These are phyloP conservation scores for Euphysa ruthae DNA, from an alignment of 30 jellyfish, hydroid and myxozoan species.

Conservation along the genomic window DNA sequence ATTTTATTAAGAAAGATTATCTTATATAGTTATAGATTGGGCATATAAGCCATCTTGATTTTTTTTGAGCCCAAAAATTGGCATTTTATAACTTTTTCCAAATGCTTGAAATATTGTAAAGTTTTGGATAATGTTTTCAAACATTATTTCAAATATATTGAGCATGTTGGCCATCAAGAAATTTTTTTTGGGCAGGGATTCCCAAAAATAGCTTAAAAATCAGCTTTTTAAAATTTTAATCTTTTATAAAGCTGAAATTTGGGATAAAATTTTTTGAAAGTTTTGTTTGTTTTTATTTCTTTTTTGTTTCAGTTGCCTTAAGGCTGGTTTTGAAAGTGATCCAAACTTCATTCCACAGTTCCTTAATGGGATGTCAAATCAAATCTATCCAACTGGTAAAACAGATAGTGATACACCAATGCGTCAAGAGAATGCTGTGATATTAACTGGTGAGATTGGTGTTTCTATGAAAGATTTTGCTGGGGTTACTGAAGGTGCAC, in stretches of 20 bases:
- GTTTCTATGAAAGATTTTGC: slow-evolving; percentile 49
- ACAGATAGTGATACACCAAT: slow-evolving; percentile 35
- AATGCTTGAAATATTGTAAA: no score
- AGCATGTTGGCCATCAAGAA: no score
- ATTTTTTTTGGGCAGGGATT: not conserved
- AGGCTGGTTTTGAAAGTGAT: slow-evolving; percentile 56
- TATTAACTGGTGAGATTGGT: slow-evolving; percentile 73
- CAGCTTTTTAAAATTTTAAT: no score
- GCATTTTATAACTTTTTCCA: no score
- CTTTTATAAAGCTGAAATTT: no score
- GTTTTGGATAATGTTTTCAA: no score
- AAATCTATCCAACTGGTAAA: slow-evolving; percentile 49
- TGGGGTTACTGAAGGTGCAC: slow-evolving; percentile 62
- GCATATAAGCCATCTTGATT: no score
- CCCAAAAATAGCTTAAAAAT: no score
- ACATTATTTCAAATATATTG: no score
- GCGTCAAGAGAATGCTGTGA: slow-evolving; percentile 64
- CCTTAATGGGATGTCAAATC: slow-evolving; percentile 69
- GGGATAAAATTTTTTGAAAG: not conserved
- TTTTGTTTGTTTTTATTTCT: not conserved
- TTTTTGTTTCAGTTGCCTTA: slow-evolving; percentile 42
- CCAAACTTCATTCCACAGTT: slow-evolving; percentile 47
- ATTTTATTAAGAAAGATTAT: no score
- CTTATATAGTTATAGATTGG: no score
- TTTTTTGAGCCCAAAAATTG: no score